Conservation (phyloP, 2,888 invertebrate species). For the Folsomia candida region DNA sequence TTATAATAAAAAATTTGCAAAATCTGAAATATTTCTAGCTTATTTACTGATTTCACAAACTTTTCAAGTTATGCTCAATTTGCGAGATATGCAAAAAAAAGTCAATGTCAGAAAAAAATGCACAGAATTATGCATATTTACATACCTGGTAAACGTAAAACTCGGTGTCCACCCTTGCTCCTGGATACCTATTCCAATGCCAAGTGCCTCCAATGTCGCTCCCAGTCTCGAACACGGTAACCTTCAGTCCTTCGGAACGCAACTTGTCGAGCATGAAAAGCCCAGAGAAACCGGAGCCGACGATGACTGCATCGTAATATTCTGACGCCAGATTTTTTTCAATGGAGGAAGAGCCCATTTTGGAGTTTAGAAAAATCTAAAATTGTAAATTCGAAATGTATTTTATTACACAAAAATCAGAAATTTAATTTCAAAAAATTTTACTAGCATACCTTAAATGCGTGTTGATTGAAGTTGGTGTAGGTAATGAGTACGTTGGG, state of each 20-base stretch:
- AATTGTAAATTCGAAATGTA: no score
- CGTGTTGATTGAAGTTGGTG: no score
- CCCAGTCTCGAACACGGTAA: slow-evolving; percentile 12
- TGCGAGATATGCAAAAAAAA: no score
- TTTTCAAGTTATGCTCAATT: no score
- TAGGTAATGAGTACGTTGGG: no score
- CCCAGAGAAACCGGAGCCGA: slow-evolving; percentile 20
- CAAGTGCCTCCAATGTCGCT: slow-evolving; percentile 19
- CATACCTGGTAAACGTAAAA: slow-evolving; percentile 4
- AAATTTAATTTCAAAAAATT: no score
- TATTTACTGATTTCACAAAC: no score
- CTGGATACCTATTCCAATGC: slow-evolving; percentile 20
- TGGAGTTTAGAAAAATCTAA: not conserved
- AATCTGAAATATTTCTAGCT: no score
- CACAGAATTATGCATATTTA: not conserved
- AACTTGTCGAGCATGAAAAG: slow-evolving; percentile 12
- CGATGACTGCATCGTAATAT: slow-evolving; percentile 1
- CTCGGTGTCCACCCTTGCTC: slow-evolving; percentile 15
- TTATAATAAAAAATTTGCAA: no score
- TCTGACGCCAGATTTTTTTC: not conserved
- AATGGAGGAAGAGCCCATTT: not conserved
- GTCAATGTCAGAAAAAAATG: no score
- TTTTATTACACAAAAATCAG: no score
- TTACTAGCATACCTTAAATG: no score
- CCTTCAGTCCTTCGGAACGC: slow-evolving; percentile 1